Evolutionary conservation across 2,797 vertebrate species (phyloP), one percentile per base, ranked within the genome.

Genomic region (Phrynocephalus forsythii): DNA sequence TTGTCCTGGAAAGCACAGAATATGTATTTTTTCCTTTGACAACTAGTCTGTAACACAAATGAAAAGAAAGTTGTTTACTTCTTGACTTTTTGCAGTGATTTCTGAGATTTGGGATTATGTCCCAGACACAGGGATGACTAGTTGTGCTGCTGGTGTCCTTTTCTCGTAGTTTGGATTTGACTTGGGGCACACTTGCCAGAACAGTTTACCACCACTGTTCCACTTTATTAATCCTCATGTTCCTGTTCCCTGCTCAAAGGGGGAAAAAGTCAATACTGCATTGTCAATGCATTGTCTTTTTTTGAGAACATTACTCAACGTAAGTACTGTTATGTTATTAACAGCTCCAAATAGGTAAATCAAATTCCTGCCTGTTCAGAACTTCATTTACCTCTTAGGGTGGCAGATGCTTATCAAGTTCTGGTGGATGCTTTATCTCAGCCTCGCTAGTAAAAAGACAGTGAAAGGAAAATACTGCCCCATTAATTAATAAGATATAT

Each of bases 31-130:
- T 75, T 92, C 81, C 79, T 91, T 87, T 77, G 18, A 10, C 26
- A 82, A 30, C 87, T 72, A 91, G 3, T 33, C 86, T 79, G 92
- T 67, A 82, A 91, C 88, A 89, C 91, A 92, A 76, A 88, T 91
- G 83, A 63, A 89, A 77, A 66, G 87, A 79, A 80, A 86, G 80
- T 89, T 92, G 85, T 83, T 82, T 93, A 86, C 72, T 84, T 78
- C 88, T 87, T 92, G 91, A 90, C 76, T 91, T 38, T 8, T 71
- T 83, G 28, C 48, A 91, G 87, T 44, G 5, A 86, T 28, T n/a
- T 77, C 72, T 24, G 66, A 15, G 20, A 76, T 24, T 76, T 33
- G 44, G 84, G 44, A 85, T 10, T 20, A 22, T 78, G 28, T 85
- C 38, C 60, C 16, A 38, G 28, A n/a, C 44, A 33, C 72, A 66